Evolutionary conservation across 2,888 invertebrate species (phyloP).

Genomic region (Drosophila meridiana): DNA sequence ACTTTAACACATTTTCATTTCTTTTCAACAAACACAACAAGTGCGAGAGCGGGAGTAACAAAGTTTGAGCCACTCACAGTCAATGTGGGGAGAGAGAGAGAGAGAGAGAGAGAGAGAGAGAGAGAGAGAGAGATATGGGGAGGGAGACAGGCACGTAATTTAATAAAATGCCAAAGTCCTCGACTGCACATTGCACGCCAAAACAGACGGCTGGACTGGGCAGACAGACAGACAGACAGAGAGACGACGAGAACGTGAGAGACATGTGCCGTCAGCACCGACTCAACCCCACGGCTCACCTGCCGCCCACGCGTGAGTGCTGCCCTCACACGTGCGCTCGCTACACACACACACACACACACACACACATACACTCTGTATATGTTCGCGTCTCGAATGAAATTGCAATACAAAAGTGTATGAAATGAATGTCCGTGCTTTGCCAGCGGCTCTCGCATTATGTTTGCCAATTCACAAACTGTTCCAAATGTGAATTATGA

Average conservation of each 20-base stretch:
- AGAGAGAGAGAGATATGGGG: neutral
- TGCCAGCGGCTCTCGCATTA: conserved; percentile 18
- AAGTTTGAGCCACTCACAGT: conserved; percentile 55
- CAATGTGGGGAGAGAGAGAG: neutral
- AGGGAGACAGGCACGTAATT: conserved; percentile 62
- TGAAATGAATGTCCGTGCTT: conserved; percentile 28
- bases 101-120: neutral
- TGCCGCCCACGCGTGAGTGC: conserved; percentile 42
- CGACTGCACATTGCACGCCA: conserved; percentile 59
- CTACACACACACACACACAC: neutral
- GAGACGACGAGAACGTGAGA: conserved; percentile 56
- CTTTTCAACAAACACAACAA: conserved; percentile 54
- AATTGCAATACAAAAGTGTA: conserved; percentile 52
- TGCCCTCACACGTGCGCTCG: conserved; percentile 27
- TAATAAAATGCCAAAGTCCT: conserved; percentile 77
- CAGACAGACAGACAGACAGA: conserved; percentile 8
- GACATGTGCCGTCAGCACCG: conserved; percentile 30
- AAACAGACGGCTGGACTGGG: conserved; percentile 19
- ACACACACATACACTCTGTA: neutral
- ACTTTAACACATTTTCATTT: conserved; percentile 71
- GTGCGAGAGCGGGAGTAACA: conserved; percentile 26
- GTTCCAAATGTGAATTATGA: conserved; percentile 31
- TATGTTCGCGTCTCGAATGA: conserved; percentile 7
- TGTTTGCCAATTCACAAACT: conserved; percentile 30
- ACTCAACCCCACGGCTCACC: conserved; percentile 32